Conservation (phyloP, 2,888 invertebrate genomes). For the Steinernema hermaphroditum region DNA sequence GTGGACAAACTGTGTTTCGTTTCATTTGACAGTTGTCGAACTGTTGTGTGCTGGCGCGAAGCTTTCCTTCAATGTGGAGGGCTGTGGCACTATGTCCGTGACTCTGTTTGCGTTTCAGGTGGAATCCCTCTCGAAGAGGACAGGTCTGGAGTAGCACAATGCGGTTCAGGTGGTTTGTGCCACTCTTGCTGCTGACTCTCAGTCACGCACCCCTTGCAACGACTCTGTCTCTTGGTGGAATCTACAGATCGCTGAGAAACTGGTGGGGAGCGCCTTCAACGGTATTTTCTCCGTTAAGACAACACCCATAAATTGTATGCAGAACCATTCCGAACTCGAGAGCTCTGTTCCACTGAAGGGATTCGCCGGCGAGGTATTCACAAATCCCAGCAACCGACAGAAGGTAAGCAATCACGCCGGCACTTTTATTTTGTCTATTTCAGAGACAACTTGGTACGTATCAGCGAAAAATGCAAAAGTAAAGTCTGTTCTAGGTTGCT, state of each 20-base stretch:
- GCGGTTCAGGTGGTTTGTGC: background rate
- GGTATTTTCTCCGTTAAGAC: no score
- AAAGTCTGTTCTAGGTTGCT: background rate
- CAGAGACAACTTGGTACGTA: background rate
- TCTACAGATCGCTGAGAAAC: background rate
- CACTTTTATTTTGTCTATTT: background rate
- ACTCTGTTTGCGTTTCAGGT: no score
- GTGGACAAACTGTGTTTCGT: constrained; percentile 6
- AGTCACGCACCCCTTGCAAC: background rate
- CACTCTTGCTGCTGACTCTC: background rate
- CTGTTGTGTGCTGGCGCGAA: no score
- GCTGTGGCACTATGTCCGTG: no score
- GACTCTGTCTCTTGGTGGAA: background rate
- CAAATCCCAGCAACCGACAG: background rate
- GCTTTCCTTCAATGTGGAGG: no score
- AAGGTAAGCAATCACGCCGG: background rate
- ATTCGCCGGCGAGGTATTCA: background rate
- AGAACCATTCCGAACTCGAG: background rate
- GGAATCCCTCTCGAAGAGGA: no score
- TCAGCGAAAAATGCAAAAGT: background rate
- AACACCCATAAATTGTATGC: background rate
- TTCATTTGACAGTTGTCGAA: no score
- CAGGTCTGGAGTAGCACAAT: background rate
- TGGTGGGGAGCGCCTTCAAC: background rate
- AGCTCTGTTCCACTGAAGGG: background rate